A percentile compares a stretch with the other conserved stretches of the same genome.
phyloP scores from a whole-genome alignment of 2,888 invertebrate genomes.

The Molorchus minor region DNA sequence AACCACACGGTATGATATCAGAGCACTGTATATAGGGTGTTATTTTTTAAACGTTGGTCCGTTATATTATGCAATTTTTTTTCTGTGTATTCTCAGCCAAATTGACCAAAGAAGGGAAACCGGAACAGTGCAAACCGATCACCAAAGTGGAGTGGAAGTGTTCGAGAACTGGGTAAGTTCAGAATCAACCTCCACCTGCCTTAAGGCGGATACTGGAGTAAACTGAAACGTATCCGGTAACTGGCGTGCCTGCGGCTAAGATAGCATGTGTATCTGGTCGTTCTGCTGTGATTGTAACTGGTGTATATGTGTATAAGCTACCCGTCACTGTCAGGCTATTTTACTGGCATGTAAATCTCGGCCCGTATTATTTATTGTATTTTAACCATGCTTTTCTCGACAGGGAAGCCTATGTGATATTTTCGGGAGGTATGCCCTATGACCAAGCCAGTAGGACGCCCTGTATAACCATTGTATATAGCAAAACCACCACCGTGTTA shows the following conservation, averaged over 20 bases:
- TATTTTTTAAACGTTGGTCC: background rate
- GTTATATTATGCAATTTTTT: background rate
- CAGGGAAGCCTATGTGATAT: constrained; percentile 94
- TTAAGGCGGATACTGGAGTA: too few relatives aligned
- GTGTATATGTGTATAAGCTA: too few relatives aligned
- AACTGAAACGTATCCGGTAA: too few relatives aligned
- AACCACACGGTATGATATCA: constrained; percentile 85
- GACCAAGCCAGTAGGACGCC: constrained; percentile 91
- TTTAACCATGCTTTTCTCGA: constrained; percentile 15
- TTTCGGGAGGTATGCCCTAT: constrained; percentile 94
- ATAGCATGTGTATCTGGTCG: too few relatives aligned
- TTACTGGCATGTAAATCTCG: background rate
- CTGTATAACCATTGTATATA: constrained; percentile 95
- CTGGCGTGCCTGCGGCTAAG: too few relatives aligned
- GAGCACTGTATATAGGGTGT: background rate
- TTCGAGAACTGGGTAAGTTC: constrained; percentile 78
- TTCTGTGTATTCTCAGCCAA: constrained; percentile 73
- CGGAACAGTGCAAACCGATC: constrained; percentile 94
- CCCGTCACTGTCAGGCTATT: too few relatives aligned
- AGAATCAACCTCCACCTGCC: background rate
- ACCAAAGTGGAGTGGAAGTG: constrained; percentile 96
- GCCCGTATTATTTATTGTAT: background rate
- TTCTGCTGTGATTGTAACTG: too few relatives aligned
- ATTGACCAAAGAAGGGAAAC: constrained; percentile 90
- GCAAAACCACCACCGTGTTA: constrained; percentile 94